Percentiles rank a stretch among this genome's conserved stretches.
These are phyloP conservation scores for Crypturellus undulatus DNA, from an alignment of 2,113 vertebrate genomes.

Conservation along the genomic window DNA sequence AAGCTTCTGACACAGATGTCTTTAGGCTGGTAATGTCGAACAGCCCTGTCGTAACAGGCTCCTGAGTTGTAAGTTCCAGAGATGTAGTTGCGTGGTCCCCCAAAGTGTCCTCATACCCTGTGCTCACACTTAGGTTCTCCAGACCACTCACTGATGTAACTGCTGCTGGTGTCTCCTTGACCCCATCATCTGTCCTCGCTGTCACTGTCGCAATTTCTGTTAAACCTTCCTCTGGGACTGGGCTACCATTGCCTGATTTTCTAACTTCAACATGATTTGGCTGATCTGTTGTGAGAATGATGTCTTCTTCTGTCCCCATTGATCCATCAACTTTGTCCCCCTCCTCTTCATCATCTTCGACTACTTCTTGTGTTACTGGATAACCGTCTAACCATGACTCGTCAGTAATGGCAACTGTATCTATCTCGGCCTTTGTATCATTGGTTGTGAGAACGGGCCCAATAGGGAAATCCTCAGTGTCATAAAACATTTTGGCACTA, in stretches of 20 bases:
- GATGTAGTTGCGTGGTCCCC: slow-evolving; percentile 34
- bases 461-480: slow-evolving; percentile 60
- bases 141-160: slow-evolving; percentile 51
- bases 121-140: slow-evolving; percentile 55
- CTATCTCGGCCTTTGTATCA: slow-evolving; percentile 60
- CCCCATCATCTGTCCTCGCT: slow-evolving; percentile 14
- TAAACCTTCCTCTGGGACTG: slow-evolving; percentile 45
- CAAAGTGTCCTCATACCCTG: background rate
- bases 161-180: background rate
- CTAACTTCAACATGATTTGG: slow-evolving; percentile 75
- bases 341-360: slow-evolving; percentile 67
- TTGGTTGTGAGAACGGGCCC: slow-evolving; percentile 71
- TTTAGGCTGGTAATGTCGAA: slow-evolving; percentile 51
- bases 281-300: slow-evolving; percentile 55
- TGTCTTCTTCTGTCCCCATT: slow-evolving; percentile 68
- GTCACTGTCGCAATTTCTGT: slow-evolving; percentile 40
- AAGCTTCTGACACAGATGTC: slow-evolving; percentile 64
- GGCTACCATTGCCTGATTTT: background rate
- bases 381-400: slow-evolving; percentile 93
- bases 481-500: slow-evolving; percentile 55
- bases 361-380: slow-evolving; percentile 81
- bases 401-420: slow-evolving; percentile 76
- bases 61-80: slow-evolving; percentile 42
- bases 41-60: slow-evolving; percentile 4
- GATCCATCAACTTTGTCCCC: slow-evolving; percentile 75